These are phyloP conservation scores for Cephalotes varians DNA, from an alignment of 2,888 invertebrate species.

Conservation along the genomic window DNA sequence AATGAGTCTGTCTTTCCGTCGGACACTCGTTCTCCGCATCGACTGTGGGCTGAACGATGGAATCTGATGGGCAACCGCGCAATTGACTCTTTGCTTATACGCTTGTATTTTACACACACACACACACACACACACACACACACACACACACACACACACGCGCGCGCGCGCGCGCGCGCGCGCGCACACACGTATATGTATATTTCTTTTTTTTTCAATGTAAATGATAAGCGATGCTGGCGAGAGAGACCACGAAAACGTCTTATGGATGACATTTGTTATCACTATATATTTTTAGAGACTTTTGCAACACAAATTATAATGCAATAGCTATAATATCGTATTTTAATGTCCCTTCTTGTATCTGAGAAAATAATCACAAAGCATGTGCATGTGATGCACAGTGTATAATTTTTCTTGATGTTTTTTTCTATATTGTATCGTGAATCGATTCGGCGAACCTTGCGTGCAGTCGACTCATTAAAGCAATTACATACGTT, in stretches of 20 bases:
- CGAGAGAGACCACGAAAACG: background rate
- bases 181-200: background rate
- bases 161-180: too few relatives aligned
- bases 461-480: slow-evolving; percentile 1
- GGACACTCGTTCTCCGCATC: background rate
- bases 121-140: background rate
- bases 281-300: background rate
- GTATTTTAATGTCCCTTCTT: background rate
- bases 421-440: background rate
- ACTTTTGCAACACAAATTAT: background rate
- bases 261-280: background rate
- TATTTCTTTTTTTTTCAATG: background rate
- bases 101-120: background rate
- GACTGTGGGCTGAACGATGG: background rate
- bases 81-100: background rate
- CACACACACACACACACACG: background rate
- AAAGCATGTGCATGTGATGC: background rate
- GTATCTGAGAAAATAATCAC: background rate
- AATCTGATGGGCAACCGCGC: background rate
- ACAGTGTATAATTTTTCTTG: background rate
- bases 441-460: slow-evolving; percentile 16
- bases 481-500: slow-evolving; percentile 23
- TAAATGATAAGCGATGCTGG: background rate
- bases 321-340: background rate
- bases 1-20: slow-evolving; percentile 25